phyloP scores from a whole-genome alignment of 2,797 vertebrate genomes.

The Salarias fasciatus region DNA sequence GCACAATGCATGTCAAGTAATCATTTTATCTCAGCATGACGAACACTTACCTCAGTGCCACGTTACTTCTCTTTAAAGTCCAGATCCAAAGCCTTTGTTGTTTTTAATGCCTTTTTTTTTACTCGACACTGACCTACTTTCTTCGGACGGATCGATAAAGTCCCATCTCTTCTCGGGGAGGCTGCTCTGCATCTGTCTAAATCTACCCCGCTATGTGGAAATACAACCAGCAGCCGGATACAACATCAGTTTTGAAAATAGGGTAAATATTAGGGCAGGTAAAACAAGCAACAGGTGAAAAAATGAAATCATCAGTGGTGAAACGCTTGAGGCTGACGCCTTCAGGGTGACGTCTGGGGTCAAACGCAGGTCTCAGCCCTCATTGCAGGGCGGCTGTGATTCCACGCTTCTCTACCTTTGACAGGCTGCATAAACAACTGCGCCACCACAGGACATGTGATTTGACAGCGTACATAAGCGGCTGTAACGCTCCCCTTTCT shows the following conservation, averaged over 20 bases:
- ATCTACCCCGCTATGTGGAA: not conserved
- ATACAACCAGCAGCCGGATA: not conserved
- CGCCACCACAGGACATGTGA: constrained; percentile 48
- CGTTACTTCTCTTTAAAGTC: not conserved
- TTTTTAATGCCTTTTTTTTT: constrained; percentile 1
- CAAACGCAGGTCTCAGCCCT: constrained; percentile 39
- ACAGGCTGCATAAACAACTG: constrained; percentile 52
- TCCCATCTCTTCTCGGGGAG: constrained; percentile 13
- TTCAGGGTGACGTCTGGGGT: constrained; percentile 25
- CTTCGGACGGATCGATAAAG: constrained; percentile 26
- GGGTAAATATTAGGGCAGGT: not conserved
- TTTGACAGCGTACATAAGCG: constrained; percentile 60
- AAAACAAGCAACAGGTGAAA: constrained; percentile 9
- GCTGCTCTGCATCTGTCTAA: constrained; percentile 9
- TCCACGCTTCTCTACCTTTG: constrained; percentile 39
- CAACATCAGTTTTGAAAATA: not conserved
- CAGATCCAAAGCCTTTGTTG: not conserved
- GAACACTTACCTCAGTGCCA: too few relatives aligned
- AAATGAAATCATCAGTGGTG: constrained; percentile 22
- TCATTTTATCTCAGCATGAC: too few relatives aligned
- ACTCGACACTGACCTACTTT: constrained; percentile 15
- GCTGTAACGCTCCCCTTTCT: constrained; percentile 32
- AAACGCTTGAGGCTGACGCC: constrained; percentile 28
- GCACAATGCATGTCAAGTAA: too few relatives aligned
- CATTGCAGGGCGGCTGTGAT: constrained; percentile 45